A percentile compares a stretch with the other conserved stretches of the same genome.
These are phyloP conservation scores for Drosophila parvula DNA, from an alignment of 1,140 invertebrate species.

Conservation along the genomic window DNA sequence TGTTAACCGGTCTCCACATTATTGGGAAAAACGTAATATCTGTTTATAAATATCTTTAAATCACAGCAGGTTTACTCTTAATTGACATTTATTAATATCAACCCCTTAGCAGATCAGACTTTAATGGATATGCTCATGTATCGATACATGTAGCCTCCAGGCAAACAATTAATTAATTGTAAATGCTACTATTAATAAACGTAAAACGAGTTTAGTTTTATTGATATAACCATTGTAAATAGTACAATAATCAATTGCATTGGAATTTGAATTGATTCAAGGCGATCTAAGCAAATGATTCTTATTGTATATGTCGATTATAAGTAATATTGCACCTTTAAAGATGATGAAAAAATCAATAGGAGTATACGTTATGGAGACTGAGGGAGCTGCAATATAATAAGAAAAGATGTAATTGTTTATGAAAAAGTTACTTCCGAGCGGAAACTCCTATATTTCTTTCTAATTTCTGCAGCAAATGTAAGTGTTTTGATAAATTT, in stretches of 20 bases:
- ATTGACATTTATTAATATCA: slow-evolving; percentile 10
- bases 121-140: slow-evolving; percentile 15
- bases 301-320: background rate
- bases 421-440: background rate
- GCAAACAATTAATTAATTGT: slow-evolving; percentile 11
- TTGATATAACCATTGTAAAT: slow-evolving; percentile 20
- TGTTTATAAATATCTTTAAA: background rate
- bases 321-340: background rate
- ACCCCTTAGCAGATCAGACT: slow-evolving; percentile 2
- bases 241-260: background rate
- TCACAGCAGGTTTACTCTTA: slow-evolving; percentile 3
- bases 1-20: background rate
- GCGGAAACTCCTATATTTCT: background rate
- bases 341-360: no score
- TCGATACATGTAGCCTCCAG: background rate
- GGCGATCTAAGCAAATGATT: background rate
- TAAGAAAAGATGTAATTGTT: no score
- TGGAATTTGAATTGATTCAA: slow-evolving; percentile 9
- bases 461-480: background rate
- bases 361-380: no score
- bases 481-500: no score
- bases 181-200: slow-evolving; percentile 22
- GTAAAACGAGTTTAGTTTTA: slow-evolving; percentile 30
- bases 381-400: no score
- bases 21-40: no score